phyloP scores from a whole-genome alignment of 2,797 vertebrate species.

The Microtus agrestis region DNA sequence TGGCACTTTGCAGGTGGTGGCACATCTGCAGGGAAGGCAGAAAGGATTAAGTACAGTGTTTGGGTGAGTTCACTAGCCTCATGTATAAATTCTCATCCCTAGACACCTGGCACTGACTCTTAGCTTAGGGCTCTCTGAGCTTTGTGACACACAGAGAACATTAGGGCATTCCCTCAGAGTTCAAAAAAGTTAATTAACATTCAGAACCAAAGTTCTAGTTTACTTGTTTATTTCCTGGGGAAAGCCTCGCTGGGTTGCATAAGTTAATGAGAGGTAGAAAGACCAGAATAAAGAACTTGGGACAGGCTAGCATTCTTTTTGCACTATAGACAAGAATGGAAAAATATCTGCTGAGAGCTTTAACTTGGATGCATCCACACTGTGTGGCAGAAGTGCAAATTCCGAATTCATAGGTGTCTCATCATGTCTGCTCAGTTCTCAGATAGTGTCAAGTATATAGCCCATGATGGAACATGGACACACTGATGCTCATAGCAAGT shows the following conservation, averaged over 20 bases:
- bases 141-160: constrained; percentile 52
- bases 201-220: constrained; percentile 34
- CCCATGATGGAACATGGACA: neutral
- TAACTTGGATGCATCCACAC: neutral
- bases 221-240: constrained; percentile 48
- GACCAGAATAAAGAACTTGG: neutral
- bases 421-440: neutral
- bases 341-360: neutral
- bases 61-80: constrained; percentile 53
- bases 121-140: constrained; percentile 22
- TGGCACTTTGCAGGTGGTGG: neutral
- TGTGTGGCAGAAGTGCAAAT: neutral
- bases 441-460: neutral
- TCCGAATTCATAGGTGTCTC: neutral
- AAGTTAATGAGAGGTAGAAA: constrained; percentile 51
- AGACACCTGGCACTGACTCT: constrained; percentile 15
- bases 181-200: constrained; percentile 77
- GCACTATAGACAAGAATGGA: neutral
- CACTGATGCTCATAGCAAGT: neutral
- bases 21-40: neutral
- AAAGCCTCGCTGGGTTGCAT: constrained; percentile 19
- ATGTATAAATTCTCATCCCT: constrained; percentile 51
- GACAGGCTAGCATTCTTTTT: neutral
- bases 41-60: neutral
- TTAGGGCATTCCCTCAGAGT: constrained; percentile 50